phyloP scores from a whole-genome alignment of 2,113 vertebrate genomes.

The Dipodomys spectabilis region DNA sequence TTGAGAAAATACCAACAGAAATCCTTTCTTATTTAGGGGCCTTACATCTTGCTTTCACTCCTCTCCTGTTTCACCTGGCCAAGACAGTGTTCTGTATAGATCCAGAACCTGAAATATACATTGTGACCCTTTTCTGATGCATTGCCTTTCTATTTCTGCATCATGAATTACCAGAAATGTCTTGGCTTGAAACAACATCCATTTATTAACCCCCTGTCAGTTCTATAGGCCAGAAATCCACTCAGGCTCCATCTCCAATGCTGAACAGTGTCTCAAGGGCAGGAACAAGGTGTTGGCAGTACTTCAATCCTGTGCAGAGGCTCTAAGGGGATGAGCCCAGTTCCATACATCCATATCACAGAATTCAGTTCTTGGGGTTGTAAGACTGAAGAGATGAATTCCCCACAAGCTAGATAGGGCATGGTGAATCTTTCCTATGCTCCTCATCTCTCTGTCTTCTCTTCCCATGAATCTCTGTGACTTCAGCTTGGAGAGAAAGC shows the following conservation, averaged over 20 bases:
- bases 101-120: background rate
- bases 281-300: background rate
- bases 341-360: background rate
- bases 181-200: background rate
- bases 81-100: background rate
- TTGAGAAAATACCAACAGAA: background rate
- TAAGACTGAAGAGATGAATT: background rate
- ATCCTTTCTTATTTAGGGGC: background rate
- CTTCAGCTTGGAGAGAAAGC: background rate
- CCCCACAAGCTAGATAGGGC: background rate
- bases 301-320: background rate
- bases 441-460: background rate
- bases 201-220: background rate
- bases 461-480: background rate
- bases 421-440: background rate
- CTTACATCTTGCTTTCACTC: background rate
- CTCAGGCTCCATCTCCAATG: background rate
- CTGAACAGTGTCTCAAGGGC: background rate
- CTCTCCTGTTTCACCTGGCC: background rate
- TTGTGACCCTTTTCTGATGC: background rate
- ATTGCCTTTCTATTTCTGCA: background rate
- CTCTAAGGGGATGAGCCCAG: background rate
- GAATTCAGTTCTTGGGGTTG: background rate
- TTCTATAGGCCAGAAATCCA: background rate
- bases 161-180: background rate